Evolutionary conservation across 1,140 invertebrate genomes (phyloP), one percentile per base, ranked within the genome.

Genomic region (Anoplolepis gracilipes): DNA sequence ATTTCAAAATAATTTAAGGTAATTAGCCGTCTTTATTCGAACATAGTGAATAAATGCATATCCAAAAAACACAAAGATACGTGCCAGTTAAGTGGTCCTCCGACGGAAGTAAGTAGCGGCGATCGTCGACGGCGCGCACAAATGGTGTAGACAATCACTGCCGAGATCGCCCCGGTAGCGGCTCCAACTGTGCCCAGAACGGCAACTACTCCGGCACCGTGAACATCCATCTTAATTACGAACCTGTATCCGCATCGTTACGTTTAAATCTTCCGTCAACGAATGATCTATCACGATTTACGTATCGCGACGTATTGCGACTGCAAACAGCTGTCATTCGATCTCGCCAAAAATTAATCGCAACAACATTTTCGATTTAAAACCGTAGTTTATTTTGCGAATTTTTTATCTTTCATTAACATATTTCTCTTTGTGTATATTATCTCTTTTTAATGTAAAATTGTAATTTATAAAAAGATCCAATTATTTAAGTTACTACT

Each of bases 81-180:
- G 4, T 86, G 88, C 92, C 93, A 93, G 79, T 93, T 93, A 28
- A 93, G 90, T 16, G 92, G 92, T 28, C 90, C 88, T 28, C 87
- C 84, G 39, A 86, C 88, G 13, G 88, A 77, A 49, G 85, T 36
- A 78, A 92, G 86, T 10, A 89, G 78, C n/a, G 89, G 75, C 22
- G 88, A 88, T 28, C 92, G 85, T 22, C 91, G 89, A 13, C 90
- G 88, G 28, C 91, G 84, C 7, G 91, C 81, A 64, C 93, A 93
- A 59, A 93, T 88, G 8, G 92, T 90, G 75, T 93, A 93, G 6
- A 93, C 92, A 11, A 92, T 75, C 5, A 93, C 85, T 0, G 92
- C 93, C 28, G 91, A 92, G 57, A 93, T 88, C 19, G 93, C 92
- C 13, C 93, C 93, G n/a, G 92, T 91, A 7, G 92, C 92, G 16